Evolutionary conservation across 2,113 vertebrate species (phyloP).

Genomic region (Silurus meridionalis): DNA sequence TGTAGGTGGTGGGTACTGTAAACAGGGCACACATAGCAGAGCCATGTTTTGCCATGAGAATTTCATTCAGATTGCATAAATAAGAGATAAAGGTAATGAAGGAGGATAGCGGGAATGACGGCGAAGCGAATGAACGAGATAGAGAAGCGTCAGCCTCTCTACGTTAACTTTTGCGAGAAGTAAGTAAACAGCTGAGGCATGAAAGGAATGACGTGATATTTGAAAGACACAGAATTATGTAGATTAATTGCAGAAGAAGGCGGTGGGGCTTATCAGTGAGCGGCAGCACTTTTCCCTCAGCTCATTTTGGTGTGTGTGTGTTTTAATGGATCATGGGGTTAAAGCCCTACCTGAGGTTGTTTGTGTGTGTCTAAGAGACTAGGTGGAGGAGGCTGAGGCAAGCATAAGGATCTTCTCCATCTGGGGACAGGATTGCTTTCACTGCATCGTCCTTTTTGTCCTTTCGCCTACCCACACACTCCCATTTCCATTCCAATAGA

Average conservation of each 20-base stretch:
- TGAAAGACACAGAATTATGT: conserved; percentile 55
- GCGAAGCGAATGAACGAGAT: not conserved
- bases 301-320: conserved; percentile 46
- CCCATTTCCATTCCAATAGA: conserved; percentile 41
- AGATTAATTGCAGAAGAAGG: conserved; percentile 52
- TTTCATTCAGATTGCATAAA: not conserved
- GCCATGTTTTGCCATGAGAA: not conserved
- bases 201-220: conserved; percentile 52
- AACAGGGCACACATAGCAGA: conserved; percentile 16
- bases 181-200: conserved; percentile 50
- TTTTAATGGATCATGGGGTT: conserved; percentile 52
- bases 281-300: conserved; percentile 51
- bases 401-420: conserved; percentile 31
- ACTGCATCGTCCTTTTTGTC: conserved; percentile 42
- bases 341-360: conserved; percentile 35
- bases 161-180: conserved; percentile 22
- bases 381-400: conserved; percentile 37
- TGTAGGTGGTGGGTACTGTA: not conserved
- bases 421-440: conserved; percentile 44
- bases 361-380: conserved; percentile 21
- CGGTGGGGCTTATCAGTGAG: conserved; percentile 52
- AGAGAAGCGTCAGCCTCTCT: conserved; percentile 9
- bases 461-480: conserved; percentile 46
- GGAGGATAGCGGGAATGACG: not conserved
- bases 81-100: conserved; percentile 11